These are phyloP conservation scores for Alviniconcha marisindica DNA, from an alignment of 1,140 invertebrate species.

Conservation along the genomic window DNA sequence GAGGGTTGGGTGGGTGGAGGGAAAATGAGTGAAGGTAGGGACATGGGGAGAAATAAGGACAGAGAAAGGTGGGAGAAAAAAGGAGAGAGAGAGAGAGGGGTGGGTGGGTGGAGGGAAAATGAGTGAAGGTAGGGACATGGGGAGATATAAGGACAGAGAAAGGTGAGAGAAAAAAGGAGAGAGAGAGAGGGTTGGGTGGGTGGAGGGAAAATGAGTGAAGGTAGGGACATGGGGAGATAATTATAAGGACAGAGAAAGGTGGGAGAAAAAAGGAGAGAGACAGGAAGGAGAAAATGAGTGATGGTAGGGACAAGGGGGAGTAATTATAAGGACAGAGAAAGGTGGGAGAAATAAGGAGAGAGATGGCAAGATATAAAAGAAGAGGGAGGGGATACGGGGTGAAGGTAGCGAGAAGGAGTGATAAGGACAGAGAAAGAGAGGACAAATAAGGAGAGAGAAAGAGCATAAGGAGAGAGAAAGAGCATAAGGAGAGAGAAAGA, in stretches of 20 bases:
- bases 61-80: neutral
- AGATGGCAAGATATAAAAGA: neutral
- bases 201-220: neutral
- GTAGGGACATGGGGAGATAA: constrained; percentile 1
- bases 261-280: neutral
- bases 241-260: neutral
- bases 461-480: neutral
- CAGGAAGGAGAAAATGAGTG: neutral
- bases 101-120: neutral
- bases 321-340: neutral
- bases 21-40: no score
- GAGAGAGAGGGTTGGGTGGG: neutral
- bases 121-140: constrained; percentile 16
- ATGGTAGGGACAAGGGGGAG: constrained; percentile 5
- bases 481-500: neutral
- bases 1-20: no score
- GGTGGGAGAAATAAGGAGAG: neutral
- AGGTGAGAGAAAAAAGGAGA: neutral
- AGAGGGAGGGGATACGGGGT: no score
- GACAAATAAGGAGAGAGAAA: neutral
- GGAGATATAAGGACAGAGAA: neutral
- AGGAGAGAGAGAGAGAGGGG: neutral
- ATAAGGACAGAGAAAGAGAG: neutral
- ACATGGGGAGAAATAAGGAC: neutral
- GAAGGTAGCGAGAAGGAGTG: neutral